phyloP scores from a whole-genome alignment of 2,888 invertebrate genomes.

The Thecocarcelia acutangulata region DNA sequence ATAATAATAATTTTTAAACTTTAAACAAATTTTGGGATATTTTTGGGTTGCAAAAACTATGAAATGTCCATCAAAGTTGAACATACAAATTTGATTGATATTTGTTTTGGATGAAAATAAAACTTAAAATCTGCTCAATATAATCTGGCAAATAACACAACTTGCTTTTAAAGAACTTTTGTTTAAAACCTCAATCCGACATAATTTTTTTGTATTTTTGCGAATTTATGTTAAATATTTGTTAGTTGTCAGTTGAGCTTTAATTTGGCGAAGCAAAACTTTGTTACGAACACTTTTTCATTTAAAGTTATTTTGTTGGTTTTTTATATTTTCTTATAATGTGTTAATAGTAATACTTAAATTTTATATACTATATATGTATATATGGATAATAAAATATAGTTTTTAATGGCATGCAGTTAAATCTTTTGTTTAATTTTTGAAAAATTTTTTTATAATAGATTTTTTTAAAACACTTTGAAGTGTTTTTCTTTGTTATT shows the following conservation, averaged over 20 bases:
- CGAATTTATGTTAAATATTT: not conserved
- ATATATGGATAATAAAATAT: not conserved
- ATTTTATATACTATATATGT: conserved; percentile 41
- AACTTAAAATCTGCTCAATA: too few relatives aligned
- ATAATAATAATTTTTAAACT: too few relatives aligned
- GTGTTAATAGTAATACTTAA: conserved; percentile 51
- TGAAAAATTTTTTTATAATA: conserved; percentile 63
- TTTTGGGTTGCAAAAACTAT: too few relatives aligned
- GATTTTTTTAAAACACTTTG: conserved; percentile 42
- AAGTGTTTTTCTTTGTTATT: conserved; percentile 26
- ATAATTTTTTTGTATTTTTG: not conserved
- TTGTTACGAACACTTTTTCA: conserved; percentile 13
- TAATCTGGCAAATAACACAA: too few relatives aligned
- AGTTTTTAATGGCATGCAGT: conserved; percentile 49
- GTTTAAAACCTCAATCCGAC: too few relatives aligned
- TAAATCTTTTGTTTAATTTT: conserved; percentile 56
- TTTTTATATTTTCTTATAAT: conserved; percentile 20
- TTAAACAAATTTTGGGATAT: too few relatives aligned
- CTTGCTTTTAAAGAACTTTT: too few relatives aligned
- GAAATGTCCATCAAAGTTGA: too few relatives aligned
- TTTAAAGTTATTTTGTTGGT: conserved; percentile 53
- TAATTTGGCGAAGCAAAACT: too few relatives aligned
- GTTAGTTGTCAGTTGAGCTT: too few relatives aligned
- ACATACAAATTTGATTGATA: too few relatives aligned
- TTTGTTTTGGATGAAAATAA: too few relatives aligned